Conservation (phyloP, 2,113 vertebrate species). For the Columba janthina region DNA sequence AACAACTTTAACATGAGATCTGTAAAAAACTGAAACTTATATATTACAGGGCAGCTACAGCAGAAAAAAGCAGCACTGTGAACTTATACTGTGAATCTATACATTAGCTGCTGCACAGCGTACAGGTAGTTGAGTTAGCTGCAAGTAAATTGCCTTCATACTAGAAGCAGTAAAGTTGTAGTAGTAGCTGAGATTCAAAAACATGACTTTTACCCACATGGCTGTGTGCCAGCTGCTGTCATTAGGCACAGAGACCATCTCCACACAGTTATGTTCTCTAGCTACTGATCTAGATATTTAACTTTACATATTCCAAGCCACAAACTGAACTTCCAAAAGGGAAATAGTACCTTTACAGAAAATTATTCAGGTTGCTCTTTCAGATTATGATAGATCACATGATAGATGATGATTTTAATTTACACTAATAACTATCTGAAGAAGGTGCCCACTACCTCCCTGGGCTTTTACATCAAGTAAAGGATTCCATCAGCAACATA, state of each 20-base stretch:
- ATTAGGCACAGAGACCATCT: not conserved
- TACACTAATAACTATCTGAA: not conserved
- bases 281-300: not conserved
- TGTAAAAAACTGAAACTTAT: not conserved
- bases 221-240: not conserved
- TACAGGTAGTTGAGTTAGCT: not conserved
- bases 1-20: not conserved
- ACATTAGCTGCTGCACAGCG: not conserved
- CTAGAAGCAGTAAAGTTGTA: not conserved
- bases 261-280: not conserved
- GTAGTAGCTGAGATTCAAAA: not conserved
- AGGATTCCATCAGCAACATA: not conserved
- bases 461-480: not conserved
- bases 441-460: not conserved
- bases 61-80: not conserved
- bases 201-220: not conserved
- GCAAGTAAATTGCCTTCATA: not conserved
- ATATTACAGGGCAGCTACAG: not conserved
- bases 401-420: not conserved
- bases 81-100: not conserved
- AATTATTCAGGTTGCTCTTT: not conserved
- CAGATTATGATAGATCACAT: not conserved
- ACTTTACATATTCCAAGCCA: not conserved
- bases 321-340: not conserved
- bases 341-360: not conserved